Conservation (phyloP, 2,797 vertebrate genomes). For the Dicrostonyx torquatus region DNA sequence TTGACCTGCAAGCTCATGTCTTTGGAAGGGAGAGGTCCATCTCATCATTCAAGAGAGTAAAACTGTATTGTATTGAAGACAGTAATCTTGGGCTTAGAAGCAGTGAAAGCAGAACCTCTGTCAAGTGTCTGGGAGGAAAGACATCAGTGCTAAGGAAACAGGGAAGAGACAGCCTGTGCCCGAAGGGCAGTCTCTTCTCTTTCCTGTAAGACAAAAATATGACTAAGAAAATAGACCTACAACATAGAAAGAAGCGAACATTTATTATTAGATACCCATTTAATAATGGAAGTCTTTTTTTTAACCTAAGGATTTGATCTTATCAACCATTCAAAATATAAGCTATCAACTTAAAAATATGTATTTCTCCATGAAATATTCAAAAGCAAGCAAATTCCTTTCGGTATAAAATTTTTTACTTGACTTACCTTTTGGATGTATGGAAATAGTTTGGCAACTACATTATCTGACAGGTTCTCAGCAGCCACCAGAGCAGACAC, state of each 20-base stretch:
- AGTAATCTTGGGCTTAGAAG: not conserved
- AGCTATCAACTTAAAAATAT: conserved; percentile 32
- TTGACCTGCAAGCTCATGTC: not conserved
- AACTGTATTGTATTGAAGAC: not conserved
- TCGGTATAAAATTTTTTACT: conserved; percentile 13
- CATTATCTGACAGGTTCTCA: conserved; percentile 87
- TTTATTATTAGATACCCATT: not conserved
- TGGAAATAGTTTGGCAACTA: conserved; percentile 94
- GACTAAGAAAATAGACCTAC: not conserved
- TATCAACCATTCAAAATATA: conserved; percentile 33
- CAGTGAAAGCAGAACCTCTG: not conserved
- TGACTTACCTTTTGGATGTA: conserved; percentile 93
- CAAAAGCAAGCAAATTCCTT: not conserved
- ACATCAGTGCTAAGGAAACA: not conserved
- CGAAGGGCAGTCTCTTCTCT: not conserved
- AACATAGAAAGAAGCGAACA: not conserved
- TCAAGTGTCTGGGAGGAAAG: not conserved
- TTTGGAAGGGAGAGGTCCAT: not conserved
- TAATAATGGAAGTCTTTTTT: not conserved
- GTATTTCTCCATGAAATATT: conserved; percentile 4
- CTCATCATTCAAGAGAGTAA: not conserved
- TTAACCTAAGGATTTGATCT: conserved; percentile 27
- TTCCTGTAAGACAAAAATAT: not conserved
- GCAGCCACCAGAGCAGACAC: conserved; percentile 90
- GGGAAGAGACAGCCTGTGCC: not conserved